Base-by-base conservation (phyloP, 2,888 invertebrate species). In the Augiades crinisus region DNA sequence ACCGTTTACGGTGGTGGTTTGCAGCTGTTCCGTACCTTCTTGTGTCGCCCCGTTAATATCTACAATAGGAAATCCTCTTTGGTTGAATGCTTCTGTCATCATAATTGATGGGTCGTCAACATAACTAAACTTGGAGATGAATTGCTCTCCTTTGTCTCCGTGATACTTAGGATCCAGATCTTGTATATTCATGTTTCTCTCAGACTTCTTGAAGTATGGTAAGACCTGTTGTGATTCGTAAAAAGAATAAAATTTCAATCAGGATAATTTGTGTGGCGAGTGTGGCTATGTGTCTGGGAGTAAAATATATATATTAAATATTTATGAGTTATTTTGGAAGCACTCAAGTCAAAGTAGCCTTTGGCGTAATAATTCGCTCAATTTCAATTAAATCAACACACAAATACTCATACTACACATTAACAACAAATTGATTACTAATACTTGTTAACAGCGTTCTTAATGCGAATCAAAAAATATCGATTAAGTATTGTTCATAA, bases 171-270 rank as follows among this genome's bases (percentile, higher is more conserved):
- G 78, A 60, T 92, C 81, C 1, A 90, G 63, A 1, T 74, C 74
- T 54, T 88, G 87, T 1, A 78, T 61, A 62, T 93, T 89, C 34
- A 90, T 67, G 62, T 93, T 93, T 51, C 91, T 84, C 71, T 93
- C 93, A 0, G 92, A 91, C 73, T 92, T 92, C 53, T 86, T 91
- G 70, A 93, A 95, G 70, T 93, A 95, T 0, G 93, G 93, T 21
- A 95, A 78, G 1, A 93, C 82, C 87, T 88, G 68, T 8, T 27
- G n/a, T 34, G n/a, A 13, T 4, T 37, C 19, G 12, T 21, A 34
- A 16, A 1, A 34, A n/a, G n/a, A n/a, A n/a, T n/a, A n/a, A n/a
- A n/a, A n/a, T n/a, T n/a, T n/a, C n/a, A n/a, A n/a, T n/a, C n/a
- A n/a, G n/a, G n/a, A n/a, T n/a, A n/a, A n/a, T n/a, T n/a, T n/a